Conservation (phyloP, 1,140 invertebrate genomes). For the Aphelenchoides besseyi region DNA sequence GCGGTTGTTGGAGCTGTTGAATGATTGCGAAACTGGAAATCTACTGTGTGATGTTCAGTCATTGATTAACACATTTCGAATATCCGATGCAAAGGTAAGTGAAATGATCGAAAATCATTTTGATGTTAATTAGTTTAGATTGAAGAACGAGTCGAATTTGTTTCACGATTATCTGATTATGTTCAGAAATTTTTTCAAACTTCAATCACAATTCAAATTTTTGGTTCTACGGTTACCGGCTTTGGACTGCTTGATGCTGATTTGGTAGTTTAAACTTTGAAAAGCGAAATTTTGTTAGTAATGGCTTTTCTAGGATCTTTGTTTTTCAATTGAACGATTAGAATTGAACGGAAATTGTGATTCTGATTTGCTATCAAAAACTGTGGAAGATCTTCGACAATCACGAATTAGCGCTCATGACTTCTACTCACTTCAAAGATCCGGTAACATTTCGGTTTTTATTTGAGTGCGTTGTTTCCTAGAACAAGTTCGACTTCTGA, state of each 20-base stretch:
- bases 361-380: not conserved
- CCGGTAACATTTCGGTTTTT: not conserved
- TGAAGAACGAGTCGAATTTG: constrained; percentile 26
- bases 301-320: constrained; percentile 14
- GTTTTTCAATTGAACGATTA: not conserved
- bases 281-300: not conserved
- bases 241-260: constrained; percentile 41
- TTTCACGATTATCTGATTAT: constrained; percentile 13
- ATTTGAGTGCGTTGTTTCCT: constrained; percentile 14
- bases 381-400: not conserved
- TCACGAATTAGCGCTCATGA: not conserved
- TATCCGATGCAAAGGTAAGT: not conserved
- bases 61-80: not conserved
- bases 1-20: not conserved
- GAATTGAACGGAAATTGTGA: too few species aligned
- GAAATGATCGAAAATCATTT: not conserved
- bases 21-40: not conserved
- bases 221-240: constrained; percentile 37
- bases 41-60: not conserved
- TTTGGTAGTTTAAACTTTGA: constrained; percentile 25
- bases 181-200: constrained; percentile 28
- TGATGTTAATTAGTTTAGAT: constrained; percentile 23
- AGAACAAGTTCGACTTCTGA: constrained; percentile 38
- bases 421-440: not conserved
- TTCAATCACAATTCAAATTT: constrained; percentile 19